Base-by-base conservation (phyloP, 1,140 invertebrate genomes). In the Lepeophtheirus salmonis region DNA sequence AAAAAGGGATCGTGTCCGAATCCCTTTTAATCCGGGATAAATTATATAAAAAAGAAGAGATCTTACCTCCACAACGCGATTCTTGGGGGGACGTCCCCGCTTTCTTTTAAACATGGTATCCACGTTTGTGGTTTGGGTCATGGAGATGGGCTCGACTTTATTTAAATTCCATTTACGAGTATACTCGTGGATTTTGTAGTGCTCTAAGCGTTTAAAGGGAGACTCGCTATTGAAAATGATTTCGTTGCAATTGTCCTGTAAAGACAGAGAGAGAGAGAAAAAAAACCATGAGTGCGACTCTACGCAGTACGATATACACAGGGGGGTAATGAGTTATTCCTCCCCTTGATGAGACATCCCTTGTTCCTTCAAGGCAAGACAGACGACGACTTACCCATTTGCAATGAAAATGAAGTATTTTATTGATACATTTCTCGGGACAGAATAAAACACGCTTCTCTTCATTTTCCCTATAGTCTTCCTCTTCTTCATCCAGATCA, bases 101-200 rank as follows among this genome's bases (percentile, higher is more conserved):
- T 92, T 92, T 62, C 87, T 76, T 69, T 86, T 84, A 68, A 91
- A 90, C 79, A 88, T 84, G 14, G 84, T 83, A 68, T 89, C 85
- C 50, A 87, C 78, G 21, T 82, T 83, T 22, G 82, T 85, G 1
- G 79, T 76, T 65, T 82, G 80, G 0, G 81, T 79, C 65, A 78
- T 76, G 60, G 74, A 76, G 56, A 76, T 72, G 51, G 60, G 23
- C 61, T 60, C 61, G 26, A 56, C 50, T 63, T 30, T 64, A 69
- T 74, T 73, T 50, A 77, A 67, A 61, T 72, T 78, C 63, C 78
- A 70, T 64, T 76, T 75, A 20, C 73, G 72, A 13, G 75, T 74
- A 66, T 77, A 78, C 66, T 84, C 86, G 67, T 94, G 89, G 65
- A 86, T 85, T 64, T 86, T 83, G 68, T 89, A 89, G 70, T 95